Base-by-base conservation (phyloP, 2,797 vertebrate genomes). In the Gymnoscopelus microlampas region DNA sequence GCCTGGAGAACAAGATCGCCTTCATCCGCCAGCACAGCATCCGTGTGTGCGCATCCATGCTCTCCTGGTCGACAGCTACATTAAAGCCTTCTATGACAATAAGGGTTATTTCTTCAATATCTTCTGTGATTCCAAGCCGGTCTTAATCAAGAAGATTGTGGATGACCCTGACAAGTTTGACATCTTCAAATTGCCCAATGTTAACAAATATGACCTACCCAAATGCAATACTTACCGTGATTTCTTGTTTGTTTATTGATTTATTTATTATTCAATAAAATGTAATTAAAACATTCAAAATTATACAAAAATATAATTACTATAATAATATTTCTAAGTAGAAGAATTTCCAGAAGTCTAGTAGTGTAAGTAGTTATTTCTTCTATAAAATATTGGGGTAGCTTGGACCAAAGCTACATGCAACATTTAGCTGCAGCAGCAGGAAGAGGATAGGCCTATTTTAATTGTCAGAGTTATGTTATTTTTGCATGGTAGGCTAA, bases 181-280 rank as follows among this genome's bases (percentile, higher is more conserved):
- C 88, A 99, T 99, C 86, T 99, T 99, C 87, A 99, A 99, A 89
- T 96, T 99, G 92, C 98, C 98, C 90, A 99, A 99, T 0, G 96
- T 99, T 89, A 99, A 97, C 94, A 99, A 99, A 90, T 99, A 99
- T 77, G 98, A 99, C 89, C 94, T 99, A 76, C 98, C 98, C 74
- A 98, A 98, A 85, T 95, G 95, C 0, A 97, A 98, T 60, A 96
- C 98, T 53, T 99, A 99, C 79, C 98, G 97, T 76, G 98, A 99
- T 93, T 99, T 99, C 92, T 99, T 19, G 19, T 19, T 19, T 19
- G 19, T 19, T 19, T 19, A 19, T 19, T 19, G 19, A 19, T 19
- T 19, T 19, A 19, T 19, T 19, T 19, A 19, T 19, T 19, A 19
- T 19, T 19, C 1, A 19, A 19, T 19, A 19, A 19, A 19, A 19